phyloP scores from a whole-genome alignment of 2,113 vertebrate genomes.

The Ciconia maguari region DNA sequence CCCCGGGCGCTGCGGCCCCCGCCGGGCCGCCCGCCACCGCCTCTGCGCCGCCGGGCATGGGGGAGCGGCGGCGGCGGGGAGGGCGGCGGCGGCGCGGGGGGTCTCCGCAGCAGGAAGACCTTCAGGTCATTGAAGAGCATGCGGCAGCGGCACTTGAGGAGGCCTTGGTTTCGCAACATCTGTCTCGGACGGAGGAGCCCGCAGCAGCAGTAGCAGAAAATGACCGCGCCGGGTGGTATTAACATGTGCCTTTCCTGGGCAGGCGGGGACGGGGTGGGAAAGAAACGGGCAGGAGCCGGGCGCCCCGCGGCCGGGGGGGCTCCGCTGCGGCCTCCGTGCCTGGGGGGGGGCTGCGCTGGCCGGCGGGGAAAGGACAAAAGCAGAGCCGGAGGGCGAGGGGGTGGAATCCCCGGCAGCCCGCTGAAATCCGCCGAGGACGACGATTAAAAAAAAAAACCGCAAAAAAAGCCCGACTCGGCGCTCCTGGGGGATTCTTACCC shows the following conservation, averaged over 20 bases:
- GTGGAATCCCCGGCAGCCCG: not conserved
- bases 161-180: slow-evolving; percentile 90
- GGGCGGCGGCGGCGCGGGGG: slow-evolving; percentile 75
- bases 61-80: slow-evolving; percentile 76
- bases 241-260: slow-evolving; percentile 72
- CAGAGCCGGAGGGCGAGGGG: not conserved
- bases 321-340: not conserved
- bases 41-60: slow-evolving; percentile 82
- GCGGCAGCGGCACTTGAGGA: slow-evolving; percentile 97
- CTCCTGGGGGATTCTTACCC: not conserved
- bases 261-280: slow-evolving; percentile 31
- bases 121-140: slow-evolving; percentile 97
- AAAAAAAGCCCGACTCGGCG: not conserved
- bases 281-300: slow-evolving; percentile 23
- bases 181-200: slow-evolving; percentile 76
- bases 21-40: slow-evolving; percentile 60
- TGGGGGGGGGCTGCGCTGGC: not conserved
- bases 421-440: not conserved
- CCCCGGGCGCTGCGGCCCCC: slow-evolving; percentile 67
- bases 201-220: slow-evolving; percentile 75
- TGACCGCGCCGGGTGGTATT: slow-evolving; percentile 74
- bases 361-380: not conserved
- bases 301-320: slow-evolving; percentile 18
- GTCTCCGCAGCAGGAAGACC: slow-evolving; percentile 91
- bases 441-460: not conserved